phyloP scores from a whole-genome alignment of 35 echinoderm and acorn worm genomes.

The Heliocidaris erythrogramma region DNA sequence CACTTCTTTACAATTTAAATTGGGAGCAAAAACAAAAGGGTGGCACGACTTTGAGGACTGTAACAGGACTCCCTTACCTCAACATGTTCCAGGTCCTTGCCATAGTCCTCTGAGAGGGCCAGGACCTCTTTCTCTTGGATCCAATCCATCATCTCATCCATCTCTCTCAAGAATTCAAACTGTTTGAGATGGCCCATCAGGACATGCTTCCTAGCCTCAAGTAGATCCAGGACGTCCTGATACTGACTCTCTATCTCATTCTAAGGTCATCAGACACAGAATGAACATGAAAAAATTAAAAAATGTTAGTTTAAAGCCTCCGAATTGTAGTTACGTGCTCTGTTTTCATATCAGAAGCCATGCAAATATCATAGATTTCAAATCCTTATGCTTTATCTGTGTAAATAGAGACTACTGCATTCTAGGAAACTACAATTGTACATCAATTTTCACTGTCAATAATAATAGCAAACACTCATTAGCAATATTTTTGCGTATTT shows the following conservation, averaged over 20 bases:
- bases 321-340: not conserved
- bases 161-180: constrained; percentile 77
- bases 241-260: constrained; percentile 60
- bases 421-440: too few species aligned
- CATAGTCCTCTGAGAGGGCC: constrained; percentile 82
- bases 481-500: too few species aligned
- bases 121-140: constrained; percentile 74
- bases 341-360: too few species aligned
- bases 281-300: not conserved
- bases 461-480: too few species aligned
- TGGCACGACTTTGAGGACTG: too few species aligned
- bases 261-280: constrained; percentile 22
- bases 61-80: constrained; percentile 53
- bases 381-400: too few species aligned
- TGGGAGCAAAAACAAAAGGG: too few species aligned
- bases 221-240: constrained; percentile 52
- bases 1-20: too few species aligned
- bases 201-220: constrained; percentile 22
- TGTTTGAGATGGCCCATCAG: constrained; percentile 61
- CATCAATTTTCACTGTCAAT: too few species aligned
- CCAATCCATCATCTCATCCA: constrained; percentile 71
- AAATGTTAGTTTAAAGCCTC: not conserved
- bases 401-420: too few species aligned
- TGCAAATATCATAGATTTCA: too few species aligned
- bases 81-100: constrained; percentile 93